Conservation (phyloP, 64 coral and sea anemone species). For the Montipora efflorescens region DNA sequence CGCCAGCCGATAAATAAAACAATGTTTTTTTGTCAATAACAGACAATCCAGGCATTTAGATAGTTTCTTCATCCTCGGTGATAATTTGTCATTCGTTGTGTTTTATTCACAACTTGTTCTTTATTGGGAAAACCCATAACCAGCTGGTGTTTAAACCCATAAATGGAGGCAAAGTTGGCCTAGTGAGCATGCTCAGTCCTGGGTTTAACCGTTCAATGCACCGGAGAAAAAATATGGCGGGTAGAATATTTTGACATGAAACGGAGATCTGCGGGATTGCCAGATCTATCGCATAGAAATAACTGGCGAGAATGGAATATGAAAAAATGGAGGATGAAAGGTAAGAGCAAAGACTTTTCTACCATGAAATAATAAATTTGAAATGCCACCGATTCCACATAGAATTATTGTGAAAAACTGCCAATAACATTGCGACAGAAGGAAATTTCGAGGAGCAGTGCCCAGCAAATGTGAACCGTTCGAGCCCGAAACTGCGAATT, state of each 20-base stretch:
- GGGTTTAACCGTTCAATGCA: conserved; percentile 17
- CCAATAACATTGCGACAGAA: conserved; percentile 14
- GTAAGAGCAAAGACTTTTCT: background rate
- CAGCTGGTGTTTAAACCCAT: conserved; percentile 45
- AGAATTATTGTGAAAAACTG: conserved; percentile 15
- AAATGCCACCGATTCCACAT: background rate
- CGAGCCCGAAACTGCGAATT: background rate
- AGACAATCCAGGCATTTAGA: background rate
- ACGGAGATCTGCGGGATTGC: conserved; percentile 38
- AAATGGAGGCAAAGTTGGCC: conserved; percentile 25
- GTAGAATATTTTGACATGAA: conserved; percentile 31
- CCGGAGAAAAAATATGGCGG: conserved; percentile 46
- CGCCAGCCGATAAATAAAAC: background rate
- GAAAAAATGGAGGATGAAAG: conserved; percentile 81
- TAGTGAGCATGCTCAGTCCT: conserved; percentile 40
- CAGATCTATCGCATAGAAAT: background rate
- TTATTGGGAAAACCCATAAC: conserved; percentile 43
- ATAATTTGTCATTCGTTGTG: conserved; percentile 16
- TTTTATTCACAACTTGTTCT: conserved; percentile 43
- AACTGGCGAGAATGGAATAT: conserved; percentile 74
- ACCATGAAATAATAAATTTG: background rate
- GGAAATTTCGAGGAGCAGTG: background rate
- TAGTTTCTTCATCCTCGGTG: background rate
- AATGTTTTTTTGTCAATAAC: background rate
- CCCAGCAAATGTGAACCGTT: background rate